Conservation (phyloP, 2,797 vertebrate species). For the Philypnodon macrostomus region DNA sequence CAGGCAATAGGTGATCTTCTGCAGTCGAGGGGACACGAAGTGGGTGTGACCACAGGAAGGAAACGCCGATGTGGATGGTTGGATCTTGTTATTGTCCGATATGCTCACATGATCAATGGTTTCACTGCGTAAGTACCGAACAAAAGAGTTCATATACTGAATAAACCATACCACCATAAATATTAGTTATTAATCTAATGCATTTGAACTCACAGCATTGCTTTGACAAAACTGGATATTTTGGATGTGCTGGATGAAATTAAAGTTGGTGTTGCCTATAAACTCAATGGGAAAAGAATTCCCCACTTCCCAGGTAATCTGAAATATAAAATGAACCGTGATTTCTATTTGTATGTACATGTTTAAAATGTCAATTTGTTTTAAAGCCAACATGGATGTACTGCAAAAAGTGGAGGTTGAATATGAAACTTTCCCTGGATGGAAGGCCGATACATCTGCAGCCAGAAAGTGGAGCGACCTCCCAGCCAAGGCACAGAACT, state of each 20-base stretch:
- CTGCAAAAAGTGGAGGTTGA: constrained; percentile 96
- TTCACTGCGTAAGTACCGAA: constrained; percentile 90
- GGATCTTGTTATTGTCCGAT: constrained; percentile 94
- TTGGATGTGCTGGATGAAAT: constrained; percentile 93
- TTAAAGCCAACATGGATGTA: constrained; percentile 92
- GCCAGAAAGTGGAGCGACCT: constrained; percentile 95
- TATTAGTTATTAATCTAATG: too few species aligned
- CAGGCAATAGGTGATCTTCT: constrained; percentile 91
- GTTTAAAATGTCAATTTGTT: constrained; percentile 22
- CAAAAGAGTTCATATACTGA: constrained; percentile 3
- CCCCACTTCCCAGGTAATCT: constrained; percentile 93
- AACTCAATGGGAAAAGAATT: constrained; percentile 91
- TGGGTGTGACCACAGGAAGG: constrained; percentile 95
- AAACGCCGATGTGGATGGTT: constrained; percentile 98
- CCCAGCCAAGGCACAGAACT: constrained; percentile 92
- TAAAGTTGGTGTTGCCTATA: constrained; percentile 94
- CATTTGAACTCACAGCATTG: constrained; percentile 79
- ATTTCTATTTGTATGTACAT: too few species aligned
- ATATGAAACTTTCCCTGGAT: constrained; percentile 94
- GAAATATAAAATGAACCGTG: too few species aligned
- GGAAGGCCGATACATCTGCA: constrained; percentile 92
- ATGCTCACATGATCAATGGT: constrained; percentile 97
- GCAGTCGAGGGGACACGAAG: constrained; percentile 92
- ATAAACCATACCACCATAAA: too few species aligned
- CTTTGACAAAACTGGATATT: constrained; percentile 97